These are phyloP conservation scores for Pseudopleuronectes americanus DNA, from an alignment of 2,797 vertebrate species.

Conservation along the genomic window DNA sequence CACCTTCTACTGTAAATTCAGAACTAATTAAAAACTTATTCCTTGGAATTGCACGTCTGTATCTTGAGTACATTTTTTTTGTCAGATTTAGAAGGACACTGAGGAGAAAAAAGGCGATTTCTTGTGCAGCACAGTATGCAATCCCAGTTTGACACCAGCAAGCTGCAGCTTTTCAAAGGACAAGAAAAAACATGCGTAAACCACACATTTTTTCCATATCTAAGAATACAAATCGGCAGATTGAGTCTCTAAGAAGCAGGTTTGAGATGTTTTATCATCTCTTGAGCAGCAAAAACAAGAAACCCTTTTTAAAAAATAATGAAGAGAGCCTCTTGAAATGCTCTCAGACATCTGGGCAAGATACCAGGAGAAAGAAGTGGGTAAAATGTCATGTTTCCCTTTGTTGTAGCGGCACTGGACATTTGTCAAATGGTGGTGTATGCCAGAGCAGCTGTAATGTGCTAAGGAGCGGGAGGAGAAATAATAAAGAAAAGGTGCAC, in stretches of 20 bases:
- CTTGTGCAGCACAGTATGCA: slow-evolving; percentile 39
- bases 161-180: slow-evolving; percentile 45
- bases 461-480: slow-evolving; percentile 49
- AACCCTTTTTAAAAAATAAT: not conserved
- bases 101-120: slow-evolving; percentile 7
- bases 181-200: slow-evolving; percentile 24
- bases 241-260: slow-evolving; percentile 4
- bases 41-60: slow-evolving; percentile 5
- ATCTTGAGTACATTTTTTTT: slow-evolving; percentile 37
- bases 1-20: slow-evolving; percentile 22
- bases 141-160: slow-evolving; percentile 40
- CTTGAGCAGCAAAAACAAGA: slow-evolving; percentile 11
- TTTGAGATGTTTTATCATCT: slow-evolving; percentile 4
- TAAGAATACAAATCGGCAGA: slow-evolving; percentile 40
- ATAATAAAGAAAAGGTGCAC: slow-evolving; percentile 74
- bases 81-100: slow-evolving; percentile 32
- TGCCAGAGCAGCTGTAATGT: slow-evolving; percentile 48
- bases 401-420: slow-evolving; percentile 29
- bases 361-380: not conserved
- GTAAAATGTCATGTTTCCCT: not conserved
- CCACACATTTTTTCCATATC: slow-evolving; percentile 41
- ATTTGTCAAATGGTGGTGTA: slow-evolving; percentile 53
- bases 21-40: slow-evolving; percentile 43
- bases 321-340: not conserved
- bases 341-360: not conserved